Evolutionary conservation across 2,888 invertebrate genomes (phyloP), one percentile per base, ranked within the genome.

Genomic region (Oligia fasciuncula): DNA sequence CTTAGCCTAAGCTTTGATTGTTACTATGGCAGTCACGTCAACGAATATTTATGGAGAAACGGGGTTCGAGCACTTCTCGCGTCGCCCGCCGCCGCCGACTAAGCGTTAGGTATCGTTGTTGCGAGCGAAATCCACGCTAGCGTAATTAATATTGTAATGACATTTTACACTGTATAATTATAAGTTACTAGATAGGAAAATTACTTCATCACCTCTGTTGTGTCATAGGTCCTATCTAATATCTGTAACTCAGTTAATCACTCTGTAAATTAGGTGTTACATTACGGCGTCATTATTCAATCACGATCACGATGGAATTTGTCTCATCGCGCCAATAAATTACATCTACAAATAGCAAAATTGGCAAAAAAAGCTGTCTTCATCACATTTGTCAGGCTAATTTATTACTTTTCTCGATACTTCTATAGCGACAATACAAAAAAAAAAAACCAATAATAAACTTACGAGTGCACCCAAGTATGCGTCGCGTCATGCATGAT

Each of bases 21-120:
- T 81, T 83, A 77, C 51, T 73, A 82, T 84, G 79, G 62, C 11
- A 80, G 81, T 85, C 85, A 83, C 83, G 83, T 85, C 65, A 69
- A 62, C 40, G 81, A 72, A 83, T 80, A 85, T 85, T 85, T 75
- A 83, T 72, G 68, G 81, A 69, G 75, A 85, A 74, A 80, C 81
- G 85, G 63, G 63, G 71, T 77, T 60, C 49, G 14, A 62, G 78
- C 35, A 81, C 54, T 75, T 29, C 60, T 60, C 11, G 63, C 63
- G 11, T 49, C 63, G 29, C n/a, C n/a, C n/a, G n/a, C n/a, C n/a
- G n/a, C n/a, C n/a, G n/a, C 60, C 46, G n/a, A n/a, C 60, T 63
- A 68, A 43, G 57, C 54, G 54, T 49, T 75, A n/a, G n/a, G n/a
- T n/a, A 75, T 69, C 81, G 49, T 72, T 40, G 60, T 79, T 75